Conservation (phyloP, 2,797 vertebrate species). For the Hypotaenidia okinawae region DNA sequence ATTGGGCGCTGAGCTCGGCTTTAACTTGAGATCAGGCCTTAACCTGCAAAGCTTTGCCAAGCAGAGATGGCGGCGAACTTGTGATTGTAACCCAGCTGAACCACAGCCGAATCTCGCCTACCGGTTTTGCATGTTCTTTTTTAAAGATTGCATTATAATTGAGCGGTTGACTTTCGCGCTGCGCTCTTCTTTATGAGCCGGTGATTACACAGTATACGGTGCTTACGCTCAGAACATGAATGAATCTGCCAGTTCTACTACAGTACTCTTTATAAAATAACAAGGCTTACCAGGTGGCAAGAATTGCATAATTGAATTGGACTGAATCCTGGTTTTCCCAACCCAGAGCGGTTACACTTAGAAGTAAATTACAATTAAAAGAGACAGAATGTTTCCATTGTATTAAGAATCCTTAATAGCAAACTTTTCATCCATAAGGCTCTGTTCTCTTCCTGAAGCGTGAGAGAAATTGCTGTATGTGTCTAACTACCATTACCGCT, state of each 20-base stretch:
- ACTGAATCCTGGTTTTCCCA: constrained; percentile 68
- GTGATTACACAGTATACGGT: constrained; percentile 55
- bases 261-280: constrained; percentile 73
- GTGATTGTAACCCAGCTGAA: constrained; percentile 55
- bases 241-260: constrained; percentile 71
- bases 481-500: constrained; percentile 61
- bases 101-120: constrained; percentile 1
- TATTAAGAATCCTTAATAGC: constrained; percentile 68
- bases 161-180: constrained; percentile 50
- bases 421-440: constrained; percentile 66
- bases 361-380: constrained; percentile 71
- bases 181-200: constrained; percentile 52
- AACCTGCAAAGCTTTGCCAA: constrained; percentile 43
- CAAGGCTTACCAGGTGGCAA: constrained; percentile 70
- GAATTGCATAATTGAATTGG: constrained; percentile 69
- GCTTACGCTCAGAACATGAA: constrained; percentile 58
- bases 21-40: constrained; percentile 51
- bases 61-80: constrained; percentile 53
- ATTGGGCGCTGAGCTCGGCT: constrained; percentile 21
- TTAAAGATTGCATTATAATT: constrained; percentile 57
- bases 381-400: constrained; percentile 69
- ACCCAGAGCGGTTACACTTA: constrained; percentile 51
- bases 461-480: constrained; percentile 48
- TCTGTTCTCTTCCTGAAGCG: constrained; percentile 48
- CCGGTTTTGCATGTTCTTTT: constrained; percentile 43